Evolutionary conservation across 1,140 invertebrate species (phyloP), one percentile per base, ranked within the genome.

Genomic region (Chrysopa pallens): DNA sequence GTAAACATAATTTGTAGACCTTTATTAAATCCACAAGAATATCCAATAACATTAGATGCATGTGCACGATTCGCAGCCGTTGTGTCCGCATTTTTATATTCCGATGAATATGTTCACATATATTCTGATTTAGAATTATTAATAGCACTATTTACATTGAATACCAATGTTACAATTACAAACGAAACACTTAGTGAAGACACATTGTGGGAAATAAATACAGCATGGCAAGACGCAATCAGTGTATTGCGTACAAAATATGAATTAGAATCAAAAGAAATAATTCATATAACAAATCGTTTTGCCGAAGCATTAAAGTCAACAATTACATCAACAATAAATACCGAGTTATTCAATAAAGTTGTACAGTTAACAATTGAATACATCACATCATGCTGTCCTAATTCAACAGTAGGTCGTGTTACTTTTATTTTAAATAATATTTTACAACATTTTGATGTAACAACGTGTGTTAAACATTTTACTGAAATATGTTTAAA

Each of bases 181-280:
- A 29, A 42, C 12, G 58, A 68, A 42, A 53, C 53, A 43, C 44
- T 69, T 6, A 63, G 63, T 0, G 52, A 59, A 31, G 66, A 69
- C 45, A 69, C 66, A 6, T 48, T 67, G 17, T 66, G 61, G 59
- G 66, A 70, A 51, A 53, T 67, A 6, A 66, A 63, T 12, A 66
- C 63, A n/a, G 63, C 65, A 29, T 70, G 68, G 68, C 61, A 68
- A 52, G 65, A 69, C 57, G 58, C 59, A n/a, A 40, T 69, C 11
- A 58, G 56, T 6, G 44, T 52, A 29, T 52, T 63, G 14, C 8
- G 31, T 33, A 33, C 17, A 23, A 23, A 23, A 23, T 23, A 23
- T 5, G 17, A 2, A 23, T 23, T 23, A 23, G 17, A 23, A 23
- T 23, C 17, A 23, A 23, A 23, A 3, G 17, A 23, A 23, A 23